Evolutionary conservation across 2,113 vertebrate genomes (phyloP), one percentile per base, ranked within the genome.

Genomic region (Hypanus sabinus): DNA sequence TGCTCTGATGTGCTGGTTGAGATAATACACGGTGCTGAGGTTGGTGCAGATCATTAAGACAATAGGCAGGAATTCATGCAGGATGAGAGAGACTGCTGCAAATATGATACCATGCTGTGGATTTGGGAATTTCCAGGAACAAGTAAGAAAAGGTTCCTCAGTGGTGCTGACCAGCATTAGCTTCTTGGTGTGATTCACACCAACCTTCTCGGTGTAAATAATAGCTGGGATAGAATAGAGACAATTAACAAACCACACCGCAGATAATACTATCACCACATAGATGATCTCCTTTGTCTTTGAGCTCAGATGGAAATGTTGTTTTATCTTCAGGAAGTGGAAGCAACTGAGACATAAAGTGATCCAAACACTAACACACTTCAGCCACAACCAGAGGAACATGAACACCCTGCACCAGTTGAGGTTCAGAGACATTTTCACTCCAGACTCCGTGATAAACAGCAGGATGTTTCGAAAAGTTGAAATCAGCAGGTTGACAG

Each of bases 341-440:
- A 97, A 97, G 0, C 95, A 95, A 11, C 97, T 97, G 94, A 98
- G 96, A 93, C 95, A 97, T 36, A 97, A 95, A 0, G 97, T 97
- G 0, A 97, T 97, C 97, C 97, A 98, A n/a, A 97, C 96, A 1
- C 97, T 97, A 76, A 96, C 96, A 0, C 96, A 96, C 38, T 97
- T 96, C 38, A 97, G 94, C 96, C 97, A 97, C 94, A 97, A 96
- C 97, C 97, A 97, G 30, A 97, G 0, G 2, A 96, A 97, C 97
- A 97, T 97, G 94, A 98, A 95, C n/a, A 97, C 77, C 88, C 95
- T 96, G 94, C 97, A 97, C 95, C 95, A 96, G 18, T 94, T 93
- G 90, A 94, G 96, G 76, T 95, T 95, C 2, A 95, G 95, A 94
- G 96, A 96, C 2, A 97, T 94, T 96, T 97, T 90, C 0, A 96